Evolutionary conservation across 2,113 vertebrate genomes (phyloP), one percentile per base, ranked within the genome.

Genomic region (Sylvietta virens): DNA sequence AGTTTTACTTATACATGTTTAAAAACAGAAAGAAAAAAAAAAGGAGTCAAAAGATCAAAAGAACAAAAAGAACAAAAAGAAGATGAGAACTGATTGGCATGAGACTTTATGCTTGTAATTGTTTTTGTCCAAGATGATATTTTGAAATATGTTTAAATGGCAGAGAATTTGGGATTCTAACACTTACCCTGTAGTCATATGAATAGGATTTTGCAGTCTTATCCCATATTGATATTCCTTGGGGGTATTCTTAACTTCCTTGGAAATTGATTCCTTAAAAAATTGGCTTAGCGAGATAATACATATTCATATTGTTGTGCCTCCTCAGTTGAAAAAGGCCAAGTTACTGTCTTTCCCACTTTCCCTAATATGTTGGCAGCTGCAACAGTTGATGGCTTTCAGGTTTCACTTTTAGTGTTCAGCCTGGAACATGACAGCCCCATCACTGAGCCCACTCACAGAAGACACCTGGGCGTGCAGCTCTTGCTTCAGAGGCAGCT

Each of bases 371-470:
- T 39, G 64, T 4, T 94, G 88, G 77, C 84, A 94, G 71, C 81
- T 92, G 81, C 85, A 88, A 77, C 26, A 5, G 87, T 61, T 85
- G 51, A 61, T 51, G 70, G 74, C 91, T 93, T 95, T 95, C 91
- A 77, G 91, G 91, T 96, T 95, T 90, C 71, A 78, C 71, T 95
- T 83, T 47, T 86, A 69, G 64, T 67, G 40, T 66, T 93, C 69
- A 88, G 33, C 73, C 35, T 81, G 89, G 80, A 74, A 47, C 54
- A 37, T 0, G 0, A 27, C 62, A 65, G 64, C 39, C 48, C 64
- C 7, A 0, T 19, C 54, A 33, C 53, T 1, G 8, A 48, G 51
- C 48, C 56, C 1, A 3, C 66, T 40, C 48, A 33, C 0, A 1
- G 44, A 85, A 85, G 48, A 13, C 31, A 48, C 44, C 78, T 79